Conservation (phyloP, 2,888 invertebrate species). For the Monochamus alternatus region DNA sequence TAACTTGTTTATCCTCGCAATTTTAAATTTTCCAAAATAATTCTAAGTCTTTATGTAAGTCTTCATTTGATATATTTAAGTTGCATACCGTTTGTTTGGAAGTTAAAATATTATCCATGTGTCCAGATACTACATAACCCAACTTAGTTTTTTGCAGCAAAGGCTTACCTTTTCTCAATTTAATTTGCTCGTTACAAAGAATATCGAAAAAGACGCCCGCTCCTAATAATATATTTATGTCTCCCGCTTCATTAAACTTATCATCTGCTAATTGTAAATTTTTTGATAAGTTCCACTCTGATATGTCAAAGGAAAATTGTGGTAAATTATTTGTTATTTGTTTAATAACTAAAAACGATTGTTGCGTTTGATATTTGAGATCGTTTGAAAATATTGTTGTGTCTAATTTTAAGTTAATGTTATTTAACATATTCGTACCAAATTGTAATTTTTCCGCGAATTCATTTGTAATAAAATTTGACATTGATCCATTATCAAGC, state of each 20-base stretch:
- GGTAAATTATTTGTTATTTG: constrained; percentile 2
- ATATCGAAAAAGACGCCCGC: background rate
- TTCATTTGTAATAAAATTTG: too few relatives aligned
- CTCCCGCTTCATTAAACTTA: background rate
- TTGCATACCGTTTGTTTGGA: too few relatives aligned
- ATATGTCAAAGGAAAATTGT: background rate
- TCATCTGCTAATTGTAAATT: background rate
- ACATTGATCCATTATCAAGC: too few relatives aligned
- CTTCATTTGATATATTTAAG: too few relatives aligned
- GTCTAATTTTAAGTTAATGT: too few relatives aligned
- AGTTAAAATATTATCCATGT: background rate
- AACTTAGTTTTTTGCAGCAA: constrained; percentile 1
- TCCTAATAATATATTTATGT: constrained; percentile 1
- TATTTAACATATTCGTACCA: too few relatives aligned
- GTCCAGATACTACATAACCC: background rate
- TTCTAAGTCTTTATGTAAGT: too few relatives aligned
- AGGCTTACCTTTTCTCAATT: background rate
- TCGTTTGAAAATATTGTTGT: too few relatives aligned
- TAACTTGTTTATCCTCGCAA: too few relatives aligned
- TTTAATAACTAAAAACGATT: background rate
- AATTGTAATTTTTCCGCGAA: too few relatives aligned
- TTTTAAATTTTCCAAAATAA: too few relatives aligned
- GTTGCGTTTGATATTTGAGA: background rate
- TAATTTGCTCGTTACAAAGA: background rate
- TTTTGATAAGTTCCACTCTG: background rate